These are phyloP conservation scores for Amphiura filiformis DNA, from an alignment of 35 echinoderm and acorn worm species.

Conservation along the genomic window DNA sequence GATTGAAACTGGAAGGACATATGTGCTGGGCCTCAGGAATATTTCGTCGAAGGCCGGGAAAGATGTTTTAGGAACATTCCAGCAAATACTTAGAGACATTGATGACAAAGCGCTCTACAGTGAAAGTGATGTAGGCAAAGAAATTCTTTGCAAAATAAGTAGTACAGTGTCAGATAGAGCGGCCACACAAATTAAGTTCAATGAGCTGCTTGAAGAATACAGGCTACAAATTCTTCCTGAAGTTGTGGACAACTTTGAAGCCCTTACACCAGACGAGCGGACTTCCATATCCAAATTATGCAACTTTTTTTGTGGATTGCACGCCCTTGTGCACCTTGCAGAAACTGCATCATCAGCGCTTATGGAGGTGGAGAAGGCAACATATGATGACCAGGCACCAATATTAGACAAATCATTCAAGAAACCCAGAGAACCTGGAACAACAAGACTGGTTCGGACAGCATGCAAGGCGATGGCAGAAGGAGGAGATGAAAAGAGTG, in stretches of 20 bases:
- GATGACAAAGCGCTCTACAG: not conserved
- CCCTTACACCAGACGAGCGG: not conserved
- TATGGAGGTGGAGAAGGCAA: constrained; percentile 21
- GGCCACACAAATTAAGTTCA: not conserved
- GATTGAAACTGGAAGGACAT: not conserved
- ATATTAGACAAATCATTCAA: constrained; percentile 20
- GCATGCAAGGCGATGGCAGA: constrained; percentile 40
- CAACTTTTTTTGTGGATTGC: constrained; percentile 46
- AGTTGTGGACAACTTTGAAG: not conserved
- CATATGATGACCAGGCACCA: not conserved
- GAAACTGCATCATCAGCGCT: constrained; percentile 13
- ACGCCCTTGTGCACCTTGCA: constrained; percentile 49
- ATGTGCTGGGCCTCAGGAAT: constrained; percentile 24
- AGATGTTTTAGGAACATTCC: constrained; percentile 32
- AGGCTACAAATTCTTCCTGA: not conserved
- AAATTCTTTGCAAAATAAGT: constrained; percentile 17
- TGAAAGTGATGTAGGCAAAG: constrained; percentile 1
- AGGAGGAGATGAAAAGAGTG: constrained; percentile 43
- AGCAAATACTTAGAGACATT: constrained; percentile 40
- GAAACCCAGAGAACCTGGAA: constrained; percentile 32
- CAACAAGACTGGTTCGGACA: constrained; percentile 52
- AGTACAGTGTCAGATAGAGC: constrained; percentile 1
- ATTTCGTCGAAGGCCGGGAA: constrained; percentile 31
- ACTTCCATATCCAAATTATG: not conserved
- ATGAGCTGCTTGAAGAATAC: not conserved